Evolutionary conservation across 2,113 vertebrate genomes (phyloP).

Genomic region (Entomyzon cyanotis): DNA sequence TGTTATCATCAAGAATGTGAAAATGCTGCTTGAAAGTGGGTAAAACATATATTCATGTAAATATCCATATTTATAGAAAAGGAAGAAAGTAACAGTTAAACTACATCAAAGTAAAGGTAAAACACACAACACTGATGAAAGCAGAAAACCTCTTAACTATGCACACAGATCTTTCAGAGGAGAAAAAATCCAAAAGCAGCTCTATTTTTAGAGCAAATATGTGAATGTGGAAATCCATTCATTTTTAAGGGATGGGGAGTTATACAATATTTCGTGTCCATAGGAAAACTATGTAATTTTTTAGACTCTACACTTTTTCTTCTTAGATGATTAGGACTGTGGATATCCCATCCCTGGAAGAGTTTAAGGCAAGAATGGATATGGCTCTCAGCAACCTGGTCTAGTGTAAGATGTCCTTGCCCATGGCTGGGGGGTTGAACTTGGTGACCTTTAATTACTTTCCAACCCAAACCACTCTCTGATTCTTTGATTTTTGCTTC

Average conservation of each 20-base stretch:
- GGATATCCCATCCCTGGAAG: neutral
- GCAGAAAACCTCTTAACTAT: neutral
- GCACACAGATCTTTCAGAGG: neutral
- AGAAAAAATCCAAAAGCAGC: neutral
- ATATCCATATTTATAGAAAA: neutral
- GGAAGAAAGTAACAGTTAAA: neutral
- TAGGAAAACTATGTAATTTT: neutral
- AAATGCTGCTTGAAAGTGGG: constrained; percentile 4
- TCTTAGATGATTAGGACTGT: neutral
- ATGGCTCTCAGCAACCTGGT: neutral
- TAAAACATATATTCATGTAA: neutral
- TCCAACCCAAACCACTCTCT: neutral
- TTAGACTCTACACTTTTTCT: neutral
- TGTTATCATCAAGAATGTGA: constrained; percentile 17
- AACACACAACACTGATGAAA: neutral
- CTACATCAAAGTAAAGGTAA: neutral
- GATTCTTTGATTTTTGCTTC: neutral
- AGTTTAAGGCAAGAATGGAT: neutral
- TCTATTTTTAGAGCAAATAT: neutral
- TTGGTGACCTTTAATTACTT: neutral
- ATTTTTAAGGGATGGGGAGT: neutral
- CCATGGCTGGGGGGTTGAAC: neutral
- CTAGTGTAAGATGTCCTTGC: neutral
- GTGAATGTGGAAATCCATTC: neutral
- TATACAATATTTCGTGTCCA: neutral